phyloP scores from a whole-genome alignment of 2,888 invertebrate species.

The Coelopa pilipes region DNA sequence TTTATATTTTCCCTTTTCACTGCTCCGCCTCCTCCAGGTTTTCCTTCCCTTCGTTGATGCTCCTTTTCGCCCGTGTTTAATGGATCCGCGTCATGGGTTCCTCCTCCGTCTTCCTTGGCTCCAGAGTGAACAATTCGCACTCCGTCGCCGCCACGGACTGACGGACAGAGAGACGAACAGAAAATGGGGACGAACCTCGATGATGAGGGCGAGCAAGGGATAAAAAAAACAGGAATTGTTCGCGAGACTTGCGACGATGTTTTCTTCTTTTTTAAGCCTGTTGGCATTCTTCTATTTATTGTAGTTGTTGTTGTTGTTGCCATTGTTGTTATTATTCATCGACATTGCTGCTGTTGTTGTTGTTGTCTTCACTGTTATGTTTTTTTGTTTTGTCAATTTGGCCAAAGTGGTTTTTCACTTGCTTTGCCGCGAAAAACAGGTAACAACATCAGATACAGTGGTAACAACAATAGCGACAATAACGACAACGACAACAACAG shows the following conservation, averaged over 20 bases:
- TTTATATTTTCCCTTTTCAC: slow-evolving; percentile 52
- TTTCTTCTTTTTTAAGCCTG: slow-evolving; percentile 44
- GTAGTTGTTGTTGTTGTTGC: slow-evolving; percentile 38
- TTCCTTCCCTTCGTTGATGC: slow-evolving; percentile 38
- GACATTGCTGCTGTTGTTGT: slow-evolving; percentile 35
- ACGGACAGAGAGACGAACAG: slow-evolving; percentile 30
- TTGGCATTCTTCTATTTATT: slow-evolving; percentile 42
- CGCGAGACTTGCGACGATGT: slow-evolving; percentile 42
- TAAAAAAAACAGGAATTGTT: slow-evolving; percentile 19
- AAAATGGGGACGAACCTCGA: slow-evolving; percentile 3
- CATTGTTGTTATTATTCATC: slow-evolving; percentile 15
- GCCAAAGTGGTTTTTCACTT: slow-evolving; percentile 66
- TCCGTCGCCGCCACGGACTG: slow-evolving; percentile 44
- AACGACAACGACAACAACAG: background rate
- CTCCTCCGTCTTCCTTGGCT: slow-evolving; percentile 32
- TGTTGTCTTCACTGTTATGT: slow-evolving; percentile 43
- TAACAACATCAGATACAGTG: slow-evolving; percentile 17
- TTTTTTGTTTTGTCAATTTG: slow-evolving; percentile 60
- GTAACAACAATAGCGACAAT: slow-evolving; percentile 7
- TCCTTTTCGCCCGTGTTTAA: too few relatives aligned
- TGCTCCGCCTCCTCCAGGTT: background rate
- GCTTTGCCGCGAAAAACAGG: slow-evolving; percentile 59
- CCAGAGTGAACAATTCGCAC: slow-evolving; percentile 64
- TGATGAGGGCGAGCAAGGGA: background rate
- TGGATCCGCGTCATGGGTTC: too few relatives aligned